Percentiles rank a stretch among this genome's conserved stretches.
Evolutionary conservation across 1,140 invertebrate species (phyloP).

Genomic region (Calephelis virginiensis): DNA sequence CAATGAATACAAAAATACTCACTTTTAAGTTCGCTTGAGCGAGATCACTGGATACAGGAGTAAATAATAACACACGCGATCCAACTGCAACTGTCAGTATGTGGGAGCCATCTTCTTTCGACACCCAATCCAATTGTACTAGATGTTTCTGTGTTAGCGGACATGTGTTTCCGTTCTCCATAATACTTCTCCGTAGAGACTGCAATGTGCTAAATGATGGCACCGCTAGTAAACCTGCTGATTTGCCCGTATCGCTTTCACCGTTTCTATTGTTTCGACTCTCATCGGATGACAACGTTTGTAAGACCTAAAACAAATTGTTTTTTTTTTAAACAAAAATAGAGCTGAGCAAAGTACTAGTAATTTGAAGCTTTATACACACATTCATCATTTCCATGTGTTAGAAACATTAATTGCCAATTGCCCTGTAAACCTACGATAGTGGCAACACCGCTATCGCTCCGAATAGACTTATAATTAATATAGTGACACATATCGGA

Average conservation of each 20-base stretch:
- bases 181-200: slow-evolving; percentile 91
- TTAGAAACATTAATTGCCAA: too few relatives aligned
- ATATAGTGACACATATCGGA: too few relatives aligned
- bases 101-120: slow-evolving; percentile 98
- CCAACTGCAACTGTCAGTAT: slow-evolving; percentile 98
- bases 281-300: slow-evolving; percentile 82
- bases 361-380: too few relatives aligned
- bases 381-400: too few relatives aligned
- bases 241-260: slow-evolving; percentile 75
- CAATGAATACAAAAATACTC: not conserved
- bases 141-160: slow-evolving; percentile 92
- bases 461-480: too few relatives aligned
- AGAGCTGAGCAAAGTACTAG: too few relatives aligned
- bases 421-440: too few relatives aligned
- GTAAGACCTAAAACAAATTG: slow-evolving; percentile 67
- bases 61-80: slow-evolving; percentile 92
- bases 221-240: slow-evolving; percentile 87
- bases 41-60: slow-evolving; percentile 92
- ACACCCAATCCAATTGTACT: slow-evolving; percentile 99
- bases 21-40: slow-evolving; percentile 93
- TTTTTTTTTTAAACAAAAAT: slow-evolving; percentile 8
- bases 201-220: slow-evolving; percentile 96
- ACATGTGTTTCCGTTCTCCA: slow-evolving; percentile 94
- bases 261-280: slow-evolving; percentile 78
- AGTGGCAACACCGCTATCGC: too few relatives aligned